These are phyloP conservation scores for Sinocyclocheilus maitianheensis DNA, from an alignment of 2,113 vertebrate genomes.

Conservation along the genomic window DNA sequence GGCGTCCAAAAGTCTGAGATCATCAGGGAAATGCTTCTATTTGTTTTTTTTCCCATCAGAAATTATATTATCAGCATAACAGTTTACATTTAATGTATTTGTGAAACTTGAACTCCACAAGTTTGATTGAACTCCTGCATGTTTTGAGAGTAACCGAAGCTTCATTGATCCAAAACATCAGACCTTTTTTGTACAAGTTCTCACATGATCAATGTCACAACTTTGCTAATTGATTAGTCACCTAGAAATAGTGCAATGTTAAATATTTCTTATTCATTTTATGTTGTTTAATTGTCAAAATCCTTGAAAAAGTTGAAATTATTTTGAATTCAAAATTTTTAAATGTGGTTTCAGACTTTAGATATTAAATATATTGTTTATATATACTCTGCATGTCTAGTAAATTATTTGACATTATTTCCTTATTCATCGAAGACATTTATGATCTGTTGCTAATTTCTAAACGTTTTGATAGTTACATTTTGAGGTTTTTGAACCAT, in stretches of 20 bases:
- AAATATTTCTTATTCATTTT: too few relatives aligned
- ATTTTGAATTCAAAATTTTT: background rate
- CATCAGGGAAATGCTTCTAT: background rate
- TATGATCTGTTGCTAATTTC: too few relatives aligned
- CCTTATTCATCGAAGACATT: too few relatives aligned
- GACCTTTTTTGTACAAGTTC: background rate
- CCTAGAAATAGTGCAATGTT: background rate
- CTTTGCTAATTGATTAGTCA: background rate
- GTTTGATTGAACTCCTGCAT: too few relatives aligned
- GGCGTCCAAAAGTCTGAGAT: background rate
- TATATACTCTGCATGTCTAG: too few relatives aligned
- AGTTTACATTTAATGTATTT: too few relatives aligned
- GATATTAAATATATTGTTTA: too few relatives aligned
- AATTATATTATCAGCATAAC: background rate
- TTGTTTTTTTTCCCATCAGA: background rate
- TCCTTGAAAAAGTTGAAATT: background rate
- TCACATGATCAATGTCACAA: background rate
- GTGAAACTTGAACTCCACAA: too few relatives aligned
- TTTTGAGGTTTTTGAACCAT: too few relatives aligned
- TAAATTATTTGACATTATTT: too few relatives aligned
- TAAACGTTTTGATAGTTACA: too few relatives aligned
- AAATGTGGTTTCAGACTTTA: background rate
- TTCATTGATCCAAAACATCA: background rate
- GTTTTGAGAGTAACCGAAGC: background rate
- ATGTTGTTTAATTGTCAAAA: background rate